These are phyloP conservation scores for Turnix velox DNA, from an alignment of 2,113 vertebrate genomes.

Conservation along the genomic window DNA sequence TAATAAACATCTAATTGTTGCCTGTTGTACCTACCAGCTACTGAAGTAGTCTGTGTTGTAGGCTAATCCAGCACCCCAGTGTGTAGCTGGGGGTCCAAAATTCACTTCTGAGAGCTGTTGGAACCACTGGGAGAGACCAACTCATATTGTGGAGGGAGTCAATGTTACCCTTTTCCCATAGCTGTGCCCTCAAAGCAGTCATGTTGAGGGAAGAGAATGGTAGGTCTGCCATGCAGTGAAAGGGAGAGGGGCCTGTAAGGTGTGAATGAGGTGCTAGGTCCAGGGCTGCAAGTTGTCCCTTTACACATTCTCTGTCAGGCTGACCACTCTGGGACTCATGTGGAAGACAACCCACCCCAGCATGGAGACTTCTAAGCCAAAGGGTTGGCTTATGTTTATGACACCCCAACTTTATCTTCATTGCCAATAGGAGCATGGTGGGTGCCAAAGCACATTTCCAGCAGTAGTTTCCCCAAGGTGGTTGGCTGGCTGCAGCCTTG, in stretches of 20 bases:
- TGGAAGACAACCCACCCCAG: neutral
- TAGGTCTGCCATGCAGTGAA: no score
- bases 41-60: neutral
- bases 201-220: neutral
- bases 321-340: rapidly evolving
- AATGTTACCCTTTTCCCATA: neutral
- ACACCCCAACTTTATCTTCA: neutral
- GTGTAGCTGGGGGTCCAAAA: rapidly evolving
- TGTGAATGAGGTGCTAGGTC: neutral
- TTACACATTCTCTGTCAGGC: neutral
- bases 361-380: neutral
- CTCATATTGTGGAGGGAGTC: rapidly evolving
- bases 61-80: rapidly evolving
- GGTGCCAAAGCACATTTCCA: neutral
- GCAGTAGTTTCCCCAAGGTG: neutral
- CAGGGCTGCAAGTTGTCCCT: neutral
- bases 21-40: neutral
- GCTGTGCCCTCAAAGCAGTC: neutral
- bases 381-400: neutral
- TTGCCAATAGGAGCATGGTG: neutral
- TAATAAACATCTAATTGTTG: neutral
- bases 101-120: neutral
- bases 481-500: neutral
- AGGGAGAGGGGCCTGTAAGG: neutral
- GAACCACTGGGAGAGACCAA: no score